phyloP scores from a whole-genome alignment of 2,888 invertebrate genomes.

The Miltochrista miniata region DNA sequence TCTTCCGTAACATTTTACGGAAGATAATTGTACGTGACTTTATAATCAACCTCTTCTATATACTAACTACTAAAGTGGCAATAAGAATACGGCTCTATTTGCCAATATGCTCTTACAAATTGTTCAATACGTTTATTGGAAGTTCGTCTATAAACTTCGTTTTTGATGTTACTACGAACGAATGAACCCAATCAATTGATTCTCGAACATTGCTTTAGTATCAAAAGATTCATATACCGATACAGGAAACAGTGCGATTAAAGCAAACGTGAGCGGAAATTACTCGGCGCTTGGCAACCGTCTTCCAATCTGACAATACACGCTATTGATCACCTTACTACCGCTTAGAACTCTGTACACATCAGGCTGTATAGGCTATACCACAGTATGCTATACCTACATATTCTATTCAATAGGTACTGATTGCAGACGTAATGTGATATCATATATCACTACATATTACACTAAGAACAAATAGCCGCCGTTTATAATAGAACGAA shows the following conservation, averaged over 20 bases:
- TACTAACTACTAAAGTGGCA: too few species aligned
- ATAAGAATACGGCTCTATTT: too few species aligned
- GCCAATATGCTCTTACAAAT: too few species aligned
- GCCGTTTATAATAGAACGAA: too few species aligned
- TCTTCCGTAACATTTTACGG: too few species aligned
- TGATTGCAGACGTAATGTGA: conserved; percentile 26
- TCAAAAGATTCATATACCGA: conserved; percentile 41
- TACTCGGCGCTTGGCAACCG: conserved; percentile 35
- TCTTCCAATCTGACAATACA: conserved; percentile 42
- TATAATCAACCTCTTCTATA: too few species aligned
- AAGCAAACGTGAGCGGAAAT: conserved; percentile 43
- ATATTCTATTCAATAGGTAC: conserved; percentile 12
- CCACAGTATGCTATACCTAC: conserved; percentile 12
- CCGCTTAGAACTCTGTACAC: conserved; percentile 11
- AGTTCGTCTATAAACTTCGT: conserved; percentile 12
- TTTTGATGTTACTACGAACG: conserved; percentile 27
- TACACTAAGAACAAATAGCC: too few species aligned
- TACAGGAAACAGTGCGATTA: conserved; percentile 41
- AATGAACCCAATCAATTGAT: conserved; percentile 36
- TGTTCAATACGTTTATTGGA: too few species aligned
- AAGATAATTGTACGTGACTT: too few species aligned
- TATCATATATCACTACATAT: too few species aligned
- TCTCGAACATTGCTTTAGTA: conserved; percentile 30
- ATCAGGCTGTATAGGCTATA: too few species aligned
- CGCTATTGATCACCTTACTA: conserved; percentile 38